phyloP scores from a whole-genome alignment of 1,140 invertebrate species.

The Glomeris maerens region DNA sequence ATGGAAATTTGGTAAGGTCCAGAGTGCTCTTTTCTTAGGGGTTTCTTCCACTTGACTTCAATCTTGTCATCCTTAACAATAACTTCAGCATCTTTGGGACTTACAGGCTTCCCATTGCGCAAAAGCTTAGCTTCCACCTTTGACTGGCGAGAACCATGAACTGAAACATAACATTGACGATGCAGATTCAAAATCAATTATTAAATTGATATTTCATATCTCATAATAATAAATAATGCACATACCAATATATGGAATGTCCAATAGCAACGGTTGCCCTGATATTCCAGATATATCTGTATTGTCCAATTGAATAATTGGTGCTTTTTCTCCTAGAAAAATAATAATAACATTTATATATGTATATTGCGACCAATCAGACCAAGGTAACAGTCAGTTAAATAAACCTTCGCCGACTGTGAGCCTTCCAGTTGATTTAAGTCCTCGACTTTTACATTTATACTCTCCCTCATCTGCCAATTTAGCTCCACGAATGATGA shows the following conservation, averaged over 20 bases:
- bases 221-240: neutral
- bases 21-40: slow-evolving; percentile 51
- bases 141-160: slow-evolving; percentile 68
- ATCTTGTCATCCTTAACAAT: slow-evolving; percentile 76
- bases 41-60: slow-evolving; percentile 79
- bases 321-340: slow-evolving; percentile 32
- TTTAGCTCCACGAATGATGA: slow-evolving; percentile 68
- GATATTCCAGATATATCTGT: slow-evolving; percentile 22
- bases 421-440: slow-evolving; percentile 62
- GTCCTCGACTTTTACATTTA: slow-evolving; percentile 61
- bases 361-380: neutral
- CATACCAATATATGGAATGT: slow-evolving; percentile 11
- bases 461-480: slow-evolving; percentile 73
- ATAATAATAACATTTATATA: slow-evolving; percentile 3
- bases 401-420: slow-evolving; percentile 44
- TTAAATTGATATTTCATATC: neutral
- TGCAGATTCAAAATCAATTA: neutral
- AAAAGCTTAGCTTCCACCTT: slow-evolving; percentile 73
- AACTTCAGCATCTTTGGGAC: slow-evolving; percentile 76
- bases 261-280: slow-evolving; percentile 20
- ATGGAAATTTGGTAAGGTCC: slow-evolving; percentile 76
- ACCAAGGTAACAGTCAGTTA: too few relatives aligned
- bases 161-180: slow-evolving; percentile 33
- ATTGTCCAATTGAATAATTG: slow-evolving; percentile 30
- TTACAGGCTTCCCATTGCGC: slow-evolving; percentile 72